Evolutionary conservation across 2,888 invertebrate genomes (phyloP).

Genomic region (Digitonthophagus gazella): DNA sequence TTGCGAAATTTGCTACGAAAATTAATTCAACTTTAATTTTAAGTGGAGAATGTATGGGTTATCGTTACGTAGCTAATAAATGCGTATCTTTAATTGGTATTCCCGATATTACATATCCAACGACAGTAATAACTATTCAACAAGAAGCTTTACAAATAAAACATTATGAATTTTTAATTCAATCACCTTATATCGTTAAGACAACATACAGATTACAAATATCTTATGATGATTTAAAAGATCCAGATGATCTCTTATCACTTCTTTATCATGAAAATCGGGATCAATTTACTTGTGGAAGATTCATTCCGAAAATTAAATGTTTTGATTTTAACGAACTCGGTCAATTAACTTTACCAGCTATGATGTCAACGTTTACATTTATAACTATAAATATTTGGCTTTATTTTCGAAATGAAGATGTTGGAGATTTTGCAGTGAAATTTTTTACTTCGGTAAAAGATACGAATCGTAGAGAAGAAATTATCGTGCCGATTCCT

Average conservation of each 20-base stretch:
- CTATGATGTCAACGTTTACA: neutral
- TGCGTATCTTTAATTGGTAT: conserved; percentile 32
- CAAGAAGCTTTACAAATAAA: neutral
- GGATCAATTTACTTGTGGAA: neutral
- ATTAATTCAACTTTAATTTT: conserved; percentile 37
- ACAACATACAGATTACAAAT: neutral
- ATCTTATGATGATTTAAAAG: neutral
- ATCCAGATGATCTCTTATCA: neutral
- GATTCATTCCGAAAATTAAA: neutral
- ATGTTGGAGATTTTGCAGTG: neutral
- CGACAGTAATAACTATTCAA: neutral
- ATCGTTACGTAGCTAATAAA: conserved; percentile 35
- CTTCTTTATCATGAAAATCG: neutral
- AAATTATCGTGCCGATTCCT: neutral
- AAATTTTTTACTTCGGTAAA: neutral
- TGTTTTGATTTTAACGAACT: conserved; percentile 1
- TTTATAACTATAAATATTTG: neutral
- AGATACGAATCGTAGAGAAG: neutral
- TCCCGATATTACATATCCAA: conserved; percentile 31
- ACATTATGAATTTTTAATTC: neutral
- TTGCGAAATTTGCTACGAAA: conserved; percentile 37
- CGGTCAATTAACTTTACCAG: neutral
- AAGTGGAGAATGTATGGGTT: conserved; percentile 40
- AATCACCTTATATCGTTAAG: neutral
- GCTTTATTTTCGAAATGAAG: neutral